Base-by-base conservation (phyloP, 1,140 invertebrate species). In the Danaus plexippus region DNA sequence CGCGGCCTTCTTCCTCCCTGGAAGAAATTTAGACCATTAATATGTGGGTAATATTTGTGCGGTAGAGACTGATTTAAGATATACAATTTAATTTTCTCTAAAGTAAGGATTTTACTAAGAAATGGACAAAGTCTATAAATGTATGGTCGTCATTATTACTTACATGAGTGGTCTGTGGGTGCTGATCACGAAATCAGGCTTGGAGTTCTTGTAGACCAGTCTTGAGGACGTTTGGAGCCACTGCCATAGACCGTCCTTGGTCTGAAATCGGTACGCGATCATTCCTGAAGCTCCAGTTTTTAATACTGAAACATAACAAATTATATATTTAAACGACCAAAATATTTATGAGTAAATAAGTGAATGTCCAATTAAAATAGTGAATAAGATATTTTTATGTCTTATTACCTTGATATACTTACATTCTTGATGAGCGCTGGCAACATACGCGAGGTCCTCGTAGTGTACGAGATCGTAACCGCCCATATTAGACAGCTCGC, bases 381-480 rank as follows among this genome's bases (percentile, higher is more conserved):
- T 32, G 22, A 32, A 32, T 32, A 32, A 32, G 1, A 4, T 32
- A 32, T 2, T 32, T 2, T 32, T 32, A 32, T 32, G 2, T 41
- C 11, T 1, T 22, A 54, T 51, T 44, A 12, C 42, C 42, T 52
- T 55, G 32, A 52, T 50, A 43, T 54, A 92, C 96, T 96, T 91
- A 99, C 98, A 89, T 92, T 99, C 97, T 91, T 98, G 96, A 88
- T 99, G 98, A 49, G 98, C 98, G 72, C 96, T 97, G n/a, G 97
- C 96, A 9, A 99, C 97, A 79, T 98, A 99, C 2, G 95, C 94
- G 47, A 99, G 88, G 85, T 99, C 98, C 79, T 98, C 97, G 71
- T 97, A 98, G 88, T 99, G 97, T 52, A 99, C 95, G 71, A 99
- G 90, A 88, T 98, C 96, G 85, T 99, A 99, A 56, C 97, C 96